Evolutionary conservation across 2,888 invertebrate genomes (phyloP), one percentile per base, ranked within the genome.

Genomic region (Cybosia mesomella): DNA sequence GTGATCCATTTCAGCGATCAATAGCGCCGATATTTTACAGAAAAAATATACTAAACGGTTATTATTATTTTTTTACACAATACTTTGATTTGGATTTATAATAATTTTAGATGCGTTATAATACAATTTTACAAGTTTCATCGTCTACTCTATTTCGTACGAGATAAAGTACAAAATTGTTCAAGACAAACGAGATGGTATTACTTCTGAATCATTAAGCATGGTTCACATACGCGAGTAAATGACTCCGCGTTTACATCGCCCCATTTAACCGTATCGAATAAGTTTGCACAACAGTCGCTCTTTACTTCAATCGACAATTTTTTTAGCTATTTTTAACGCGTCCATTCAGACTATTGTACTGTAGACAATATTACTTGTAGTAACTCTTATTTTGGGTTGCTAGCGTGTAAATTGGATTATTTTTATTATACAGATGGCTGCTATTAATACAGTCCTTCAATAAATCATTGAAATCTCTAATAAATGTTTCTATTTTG

Each of bases 251-350:
- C 90, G 88, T 91, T 92, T 91, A 92, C 86, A 91, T 87, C 91
- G 94, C 88, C 90, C 94, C 94, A 95, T 95, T 86, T 93, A 93
- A 90, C 89, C 93, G 91, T 85, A 87, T 89, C 93, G 88, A 92
- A 94, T 93, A 85, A 94, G 94, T 94, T 94, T 94, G 92, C 93
- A 91, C 94, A 94, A 94, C 94, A 93, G 91, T 91, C 87, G 89
- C 87, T 89, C 91, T 94, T 94, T 94, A 94, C 94, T 92, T 87
- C 87, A 90, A 91, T 89, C 88, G 91, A 85, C 85, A 5, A 49
- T 87, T 92, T 94, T 93, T 92, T 91, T 80, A 84, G 85, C 86
- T 86, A 89, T 91, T 92, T 93, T 93, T 88, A 91, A 91, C 91
- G 89, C 90, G 87, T 84, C 84, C 85, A 85, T 90, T 86, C 85